These are phyloP conservation scores for Tolypeutes matacus DNA, from an alignment of 2,797 vertebrate species.

Conservation along the genomic window DNA sequence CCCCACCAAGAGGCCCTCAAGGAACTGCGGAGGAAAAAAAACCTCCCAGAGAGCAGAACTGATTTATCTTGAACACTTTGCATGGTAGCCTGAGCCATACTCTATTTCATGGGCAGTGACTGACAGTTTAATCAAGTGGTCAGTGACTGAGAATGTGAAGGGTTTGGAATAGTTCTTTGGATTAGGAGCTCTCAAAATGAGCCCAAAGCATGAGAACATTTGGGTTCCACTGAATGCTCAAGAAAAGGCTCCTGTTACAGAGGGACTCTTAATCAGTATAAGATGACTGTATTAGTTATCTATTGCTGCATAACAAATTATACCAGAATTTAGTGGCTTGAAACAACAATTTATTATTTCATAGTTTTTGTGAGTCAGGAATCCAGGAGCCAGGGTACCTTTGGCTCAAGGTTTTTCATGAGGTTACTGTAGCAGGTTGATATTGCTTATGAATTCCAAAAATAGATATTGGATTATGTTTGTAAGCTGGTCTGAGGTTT, in stretches of 20 bases:
- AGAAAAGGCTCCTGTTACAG: neutral
- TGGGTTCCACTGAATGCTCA: neutral
- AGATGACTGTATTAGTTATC: neutral
- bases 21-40: neutral
- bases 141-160: neutral
- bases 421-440: neutral
- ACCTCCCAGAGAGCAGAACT: neutral
- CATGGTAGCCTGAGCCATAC: neutral
- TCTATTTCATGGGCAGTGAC: neutral
- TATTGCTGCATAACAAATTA: neutral
- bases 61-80: neutral
- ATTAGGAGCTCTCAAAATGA: neutral
- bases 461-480: too few species aligned
- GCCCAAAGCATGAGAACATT: neutral
- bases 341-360: neutral
- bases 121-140: neutral
- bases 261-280: conserved; percentile 2
- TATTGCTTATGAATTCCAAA: too few species aligned
- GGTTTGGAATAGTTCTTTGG: neutral
- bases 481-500: too few species aligned
- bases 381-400: neutral
- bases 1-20: neutral
- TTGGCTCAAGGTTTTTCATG: neutral
- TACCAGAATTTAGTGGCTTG: neutral
- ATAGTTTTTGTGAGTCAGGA: neutral